phyloP scores from a whole-genome alignment of 2,113 vertebrate genomes.

The Osmerus mordax region DNA sequence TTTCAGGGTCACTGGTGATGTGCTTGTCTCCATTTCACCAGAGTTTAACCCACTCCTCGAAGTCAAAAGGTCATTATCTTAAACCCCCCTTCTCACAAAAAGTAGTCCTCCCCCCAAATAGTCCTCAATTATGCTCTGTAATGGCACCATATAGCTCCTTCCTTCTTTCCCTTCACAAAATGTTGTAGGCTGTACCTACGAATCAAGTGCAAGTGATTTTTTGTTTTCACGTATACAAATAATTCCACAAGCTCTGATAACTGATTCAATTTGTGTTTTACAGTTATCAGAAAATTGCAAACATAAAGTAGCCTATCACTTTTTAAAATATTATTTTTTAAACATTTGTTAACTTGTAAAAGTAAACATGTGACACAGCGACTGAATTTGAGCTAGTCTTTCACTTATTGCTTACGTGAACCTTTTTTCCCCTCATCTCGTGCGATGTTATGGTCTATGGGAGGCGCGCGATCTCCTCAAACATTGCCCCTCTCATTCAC shows the following conservation, averaged over 20 bases:
- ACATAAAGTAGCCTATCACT: no score
- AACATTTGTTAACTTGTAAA: no score
- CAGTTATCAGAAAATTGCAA: no score
- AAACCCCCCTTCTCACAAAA: neutral
- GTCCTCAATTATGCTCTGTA: neutral
- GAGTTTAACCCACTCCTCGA: conserved; percentile 4
- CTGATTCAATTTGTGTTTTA: no score
- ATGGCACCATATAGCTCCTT: neutral
- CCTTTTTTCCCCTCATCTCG: neutral
- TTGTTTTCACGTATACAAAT: no score
- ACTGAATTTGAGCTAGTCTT: neutral
- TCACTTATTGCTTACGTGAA: no score
- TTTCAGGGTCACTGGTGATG: conserved; percentile 9
- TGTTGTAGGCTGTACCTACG: no score
- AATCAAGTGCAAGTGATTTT: no score
- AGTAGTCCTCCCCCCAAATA: neutral
- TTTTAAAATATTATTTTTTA: no score
- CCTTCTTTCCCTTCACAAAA: neutral
- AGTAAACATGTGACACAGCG: no score
- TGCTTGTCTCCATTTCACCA: conserved; percentile 6
- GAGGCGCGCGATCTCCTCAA: conserved; percentile 26
- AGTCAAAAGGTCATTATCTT: conserved; percentile 1
- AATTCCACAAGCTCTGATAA: no score
- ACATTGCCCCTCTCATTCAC: neutral
- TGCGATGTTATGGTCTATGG: conserved; percentile 18